Evolutionary conservation across 2,888 invertebrate species (phyloP), one percentile per base, ranked within the genome.

Genomic region (Tetranychus piercei): DNA sequence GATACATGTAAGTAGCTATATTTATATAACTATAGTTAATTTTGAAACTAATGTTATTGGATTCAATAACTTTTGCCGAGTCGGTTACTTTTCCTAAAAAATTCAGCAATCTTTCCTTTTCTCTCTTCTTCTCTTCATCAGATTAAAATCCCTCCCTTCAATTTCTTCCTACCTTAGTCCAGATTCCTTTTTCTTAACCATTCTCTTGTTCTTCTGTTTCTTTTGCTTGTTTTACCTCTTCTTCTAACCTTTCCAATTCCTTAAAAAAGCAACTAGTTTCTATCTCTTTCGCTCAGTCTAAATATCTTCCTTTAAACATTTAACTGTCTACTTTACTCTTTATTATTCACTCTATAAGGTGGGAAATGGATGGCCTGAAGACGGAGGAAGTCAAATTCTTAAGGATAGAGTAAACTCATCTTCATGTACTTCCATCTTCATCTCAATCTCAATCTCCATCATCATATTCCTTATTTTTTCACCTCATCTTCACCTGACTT

Each of bases 51-150:
- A 55, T 15, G 11, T 55, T 55, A 55, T 6, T 7, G 7, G 55
- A 15, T 15, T 55, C 55, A 55, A 55, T 55, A 55, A 55, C 55
- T 55, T 55, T 55, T 55, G 55, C 11, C 23, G 5, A 67, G 23
- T 67, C n/a, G 67, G 23, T n/a, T 67, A 67, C n/a, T 67, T 67
- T 67, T 67, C 67, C 67, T n/a, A 8, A 9, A 71, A 23, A n/a
- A n/a, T n/a, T 34, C 34, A 34, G 34, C 34, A 9, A n/a, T 71
- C 71, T 71, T 23, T 71, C 71, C 23, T 23, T 71, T 23, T 44
- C 71, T 71, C 71, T 67, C 34, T 34, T 11, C 34, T 43, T 71
- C 44, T 71, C 71, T 44, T 34, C 5, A 20, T n/a, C 71, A 9
- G 43, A 18, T 71, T n/a, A 71, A 44, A 55, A 55, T 55, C 55